Conservation (phyloP, 2,113 vertebrate species). For the Coptodon bakossiorum region DNA sequence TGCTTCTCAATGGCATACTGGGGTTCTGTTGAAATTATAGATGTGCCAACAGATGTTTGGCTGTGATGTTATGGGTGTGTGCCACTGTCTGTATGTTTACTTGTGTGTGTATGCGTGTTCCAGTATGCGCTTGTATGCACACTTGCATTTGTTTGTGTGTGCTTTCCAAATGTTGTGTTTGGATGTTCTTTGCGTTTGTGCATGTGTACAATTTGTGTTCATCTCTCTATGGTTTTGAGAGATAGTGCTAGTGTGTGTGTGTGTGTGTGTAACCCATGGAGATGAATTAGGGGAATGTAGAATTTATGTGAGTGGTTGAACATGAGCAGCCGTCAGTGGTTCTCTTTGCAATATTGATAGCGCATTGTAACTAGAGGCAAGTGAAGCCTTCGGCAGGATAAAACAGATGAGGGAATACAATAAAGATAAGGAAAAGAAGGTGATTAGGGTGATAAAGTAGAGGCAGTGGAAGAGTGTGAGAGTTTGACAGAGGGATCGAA, state of each 20-base stretch:
- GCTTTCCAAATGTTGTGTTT: background rate
- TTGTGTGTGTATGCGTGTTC: constrained; percentile 2
- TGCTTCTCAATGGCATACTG: constrained; percentile 48
- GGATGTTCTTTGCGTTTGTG: background rate
- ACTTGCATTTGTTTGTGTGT: background rate
- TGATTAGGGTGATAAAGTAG: background rate
- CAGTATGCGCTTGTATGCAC: background rate
- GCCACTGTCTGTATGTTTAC: constrained; percentile 29
- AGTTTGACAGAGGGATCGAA: constrained; percentile 28
- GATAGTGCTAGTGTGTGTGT: background rate
- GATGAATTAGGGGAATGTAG: constrained; percentile 39
- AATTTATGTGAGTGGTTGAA: constrained; percentile 52
- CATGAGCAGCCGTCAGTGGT: constrained; percentile 35
- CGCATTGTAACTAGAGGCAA: constrained; percentile 38
- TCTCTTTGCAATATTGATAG: constrained; percentile 54
- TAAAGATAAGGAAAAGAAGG: constrained; percentile 3
- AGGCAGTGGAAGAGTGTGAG: background rate
- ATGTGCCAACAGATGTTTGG: constrained; percentile 66
- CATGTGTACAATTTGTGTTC: background rate
- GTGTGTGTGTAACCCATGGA: background rate
- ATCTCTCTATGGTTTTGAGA: background rate
- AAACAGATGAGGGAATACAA: constrained; percentile 10
- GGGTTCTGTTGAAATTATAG: constrained; percentile 59
- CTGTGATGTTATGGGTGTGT: constrained; percentile 28
- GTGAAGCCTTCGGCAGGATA: constrained; percentile 11